Conservation (phyloP, 1,140 invertebrate genomes). For the Calliopsis andreniformis region DNA sequence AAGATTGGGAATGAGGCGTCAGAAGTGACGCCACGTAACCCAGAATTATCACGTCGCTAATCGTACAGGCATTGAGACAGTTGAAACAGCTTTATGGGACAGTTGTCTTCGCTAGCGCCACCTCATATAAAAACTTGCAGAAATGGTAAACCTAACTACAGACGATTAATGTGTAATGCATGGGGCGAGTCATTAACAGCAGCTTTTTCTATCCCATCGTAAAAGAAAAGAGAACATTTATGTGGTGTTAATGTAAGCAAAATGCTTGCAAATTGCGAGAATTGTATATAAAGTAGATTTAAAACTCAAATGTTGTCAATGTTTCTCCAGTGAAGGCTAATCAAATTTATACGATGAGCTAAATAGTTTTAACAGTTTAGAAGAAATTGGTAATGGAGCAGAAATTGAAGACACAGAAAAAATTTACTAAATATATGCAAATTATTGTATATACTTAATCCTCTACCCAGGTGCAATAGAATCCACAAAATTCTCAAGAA, state of each 20-base stretch:
- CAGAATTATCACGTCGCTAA: constrained; percentile 5
- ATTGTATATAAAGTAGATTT: too few relatives aligned
- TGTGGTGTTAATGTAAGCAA: background rate
- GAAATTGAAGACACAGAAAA: too few relatives aligned
- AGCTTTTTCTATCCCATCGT: background rate
- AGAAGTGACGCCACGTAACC: background rate
- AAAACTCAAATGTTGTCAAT: too few relatives aligned
- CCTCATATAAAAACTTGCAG: background rate
- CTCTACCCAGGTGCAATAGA: too few relatives aligned
- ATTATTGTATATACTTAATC: too few relatives aligned
- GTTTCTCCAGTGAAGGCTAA: too few relatives aligned
- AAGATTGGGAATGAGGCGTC: background rate
- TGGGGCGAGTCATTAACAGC: background rate
- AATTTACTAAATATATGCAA: too few relatives aligned
- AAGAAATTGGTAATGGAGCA: too few relatives aligned
- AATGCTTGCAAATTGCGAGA: background rate
- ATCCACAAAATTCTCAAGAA: too few relatives aligned
- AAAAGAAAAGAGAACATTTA: background rate
- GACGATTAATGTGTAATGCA: background rate
- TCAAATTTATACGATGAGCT: too few relatives aligned
- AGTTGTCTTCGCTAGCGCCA: background rate
- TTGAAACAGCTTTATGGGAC: constrained; percentile 10
- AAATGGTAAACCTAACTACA: background rate
- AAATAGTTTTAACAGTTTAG: too few relatives aligned
- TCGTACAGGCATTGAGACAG: background rate